These are phyloP conservation scores for Fabriciana adippe DNA, from an alignment of 2,888 invertebrate genomes.

Conservation along the genomic window DNA sequence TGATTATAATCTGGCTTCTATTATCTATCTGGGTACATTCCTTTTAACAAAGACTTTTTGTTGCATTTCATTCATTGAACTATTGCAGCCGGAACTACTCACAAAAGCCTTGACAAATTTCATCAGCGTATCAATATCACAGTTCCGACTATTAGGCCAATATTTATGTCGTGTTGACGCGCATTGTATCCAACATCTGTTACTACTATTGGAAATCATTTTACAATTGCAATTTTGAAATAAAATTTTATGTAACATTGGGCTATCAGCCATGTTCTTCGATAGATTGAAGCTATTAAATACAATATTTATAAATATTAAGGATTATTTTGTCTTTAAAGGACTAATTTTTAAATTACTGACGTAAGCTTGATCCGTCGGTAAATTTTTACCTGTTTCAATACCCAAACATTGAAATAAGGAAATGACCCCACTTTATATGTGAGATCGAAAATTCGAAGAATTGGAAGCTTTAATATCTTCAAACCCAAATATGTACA, in stretches of 20 bases:
- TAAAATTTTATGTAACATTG: slow-evolving; percentile 27
- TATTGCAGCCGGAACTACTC: slow-evolving; percentile 74
- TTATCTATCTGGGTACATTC: slow-evolving; percentile 72
- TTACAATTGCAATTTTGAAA: slow-evolving; percentile 33
- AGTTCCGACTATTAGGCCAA: slow-evolving; percentile 77
- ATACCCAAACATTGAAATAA: too few relatives aligned
- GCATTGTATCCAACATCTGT: slow-evolving; percentile 53
- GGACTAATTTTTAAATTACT: too few relatives aligned
- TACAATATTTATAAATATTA: neutral
- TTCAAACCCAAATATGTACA: too few relatives aligned
- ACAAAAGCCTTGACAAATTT: slow-evolving; percentile 74
- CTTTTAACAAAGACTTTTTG: slow-evolving; percentile 55
- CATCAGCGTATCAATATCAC: slow-evolving; percentile 71
- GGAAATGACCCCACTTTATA: too few relatives aligned
- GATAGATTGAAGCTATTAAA: neutral
- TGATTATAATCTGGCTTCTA: slow-evolving; percentile 41
- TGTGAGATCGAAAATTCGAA: too few relatives aligned
- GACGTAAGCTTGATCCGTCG: too few relatives aligned
- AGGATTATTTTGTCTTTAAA: too few relatives aligned
- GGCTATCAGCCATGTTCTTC: slow-evolving; percentile 1
- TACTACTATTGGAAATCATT: slow-evolving; percentile 37
- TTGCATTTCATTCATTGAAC: slow-evolving; percentile 50
- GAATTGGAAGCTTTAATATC: too few relatives aligned
- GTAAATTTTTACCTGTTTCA: too few relatives aligned
- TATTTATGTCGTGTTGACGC: slow-evolving; percentile 72